phyloP scores from a whole-genome alignment of 1,140 invertebrate species.

The Platyscapa corneri region DNA sequence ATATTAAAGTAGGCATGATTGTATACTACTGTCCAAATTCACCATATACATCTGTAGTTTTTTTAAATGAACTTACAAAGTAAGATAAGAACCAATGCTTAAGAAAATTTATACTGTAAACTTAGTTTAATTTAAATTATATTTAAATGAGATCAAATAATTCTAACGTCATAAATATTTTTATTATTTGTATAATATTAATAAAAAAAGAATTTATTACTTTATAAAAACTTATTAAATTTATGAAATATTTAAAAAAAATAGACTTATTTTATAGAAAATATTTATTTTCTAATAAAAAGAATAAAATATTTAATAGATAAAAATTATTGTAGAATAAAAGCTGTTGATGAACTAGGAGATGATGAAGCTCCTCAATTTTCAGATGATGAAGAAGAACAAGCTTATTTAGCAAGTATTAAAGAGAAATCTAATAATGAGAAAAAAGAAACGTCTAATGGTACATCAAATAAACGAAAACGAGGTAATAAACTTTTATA shows the following conservation, averaged over 20 bases:
- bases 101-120: not conserved
- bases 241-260: too few species aligned
- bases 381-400: conserved; percentile 93
- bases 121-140: not conserved
- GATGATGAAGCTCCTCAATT: conserved; percentile 91
- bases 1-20: conserved; percentile 78
- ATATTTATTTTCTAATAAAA: conserved; percentile 5
- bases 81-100: conserved; percentile 65
- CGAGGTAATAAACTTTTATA: conserved; percentile 44
- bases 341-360: conserved; percentile 89
- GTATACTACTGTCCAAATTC: conserved; percentile 88
- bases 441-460: conserved; percentile 7
- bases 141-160: too few species aligned
- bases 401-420: conserved; percentile 66
- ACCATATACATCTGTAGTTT: conserved; percentile 84
- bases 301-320: conserved; percentile 23
- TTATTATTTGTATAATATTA: too few species aligned
- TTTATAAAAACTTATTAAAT: too few species aligned
- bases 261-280: too few species aligned
- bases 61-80: conserved; percentile 82
- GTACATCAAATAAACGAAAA: conserved; percentile 55
- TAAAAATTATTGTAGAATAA: conserved; percentile 75
- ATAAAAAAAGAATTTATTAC: too few species aligned
- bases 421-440: conserved; percentile 59
- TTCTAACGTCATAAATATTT: too few species aligned